Conservation (phyloP, 2,888 invertebrate species). For the Proisotoma minuta region DNA sequence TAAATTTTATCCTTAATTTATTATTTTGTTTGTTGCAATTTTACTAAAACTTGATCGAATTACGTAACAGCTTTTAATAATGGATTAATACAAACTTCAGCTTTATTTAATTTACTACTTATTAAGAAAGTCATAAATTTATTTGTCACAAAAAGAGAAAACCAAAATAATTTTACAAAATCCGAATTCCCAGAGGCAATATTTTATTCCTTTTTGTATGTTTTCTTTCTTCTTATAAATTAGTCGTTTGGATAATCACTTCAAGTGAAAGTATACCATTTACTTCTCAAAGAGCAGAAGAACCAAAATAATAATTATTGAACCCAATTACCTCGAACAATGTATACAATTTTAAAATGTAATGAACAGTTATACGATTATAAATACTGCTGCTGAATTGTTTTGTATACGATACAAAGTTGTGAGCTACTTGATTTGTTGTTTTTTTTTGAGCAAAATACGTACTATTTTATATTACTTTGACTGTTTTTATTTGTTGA, state of each 20-base stretch:
- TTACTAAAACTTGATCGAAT: neutral
- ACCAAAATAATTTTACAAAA: neutral
- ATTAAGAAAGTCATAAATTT: neutral
- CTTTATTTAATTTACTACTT: neutral
- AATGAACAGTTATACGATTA: neutral
- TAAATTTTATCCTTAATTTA: too few species aligned
- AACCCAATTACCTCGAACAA: neutral
- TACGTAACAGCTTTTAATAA: neutral
- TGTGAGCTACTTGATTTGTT: too few species aligned
- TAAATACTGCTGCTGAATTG: too few species aligned
- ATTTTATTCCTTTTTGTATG: neutral
- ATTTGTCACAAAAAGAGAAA: too few species aligned
- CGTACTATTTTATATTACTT: too few species aligned
- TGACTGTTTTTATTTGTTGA: too few species aligned
- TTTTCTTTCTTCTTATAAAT: neutral
- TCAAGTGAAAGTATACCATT: neutral
- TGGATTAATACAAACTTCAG: neutral
- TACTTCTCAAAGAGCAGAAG: neutral
- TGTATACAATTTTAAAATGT: neutral
- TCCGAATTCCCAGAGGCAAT: neutral
- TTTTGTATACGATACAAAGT: too few species aligned
- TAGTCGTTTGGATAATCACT: neutral
- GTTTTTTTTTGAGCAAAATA: too few species aligned
- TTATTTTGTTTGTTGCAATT: neutral
- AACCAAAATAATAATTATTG: neutral